Percentiles rank a stretch among this genome's conserved stretches.
phyloP scores from a whole-genome alignment of 2,888 invertebrate species.

The Heterodera filipjevi region DNA sequence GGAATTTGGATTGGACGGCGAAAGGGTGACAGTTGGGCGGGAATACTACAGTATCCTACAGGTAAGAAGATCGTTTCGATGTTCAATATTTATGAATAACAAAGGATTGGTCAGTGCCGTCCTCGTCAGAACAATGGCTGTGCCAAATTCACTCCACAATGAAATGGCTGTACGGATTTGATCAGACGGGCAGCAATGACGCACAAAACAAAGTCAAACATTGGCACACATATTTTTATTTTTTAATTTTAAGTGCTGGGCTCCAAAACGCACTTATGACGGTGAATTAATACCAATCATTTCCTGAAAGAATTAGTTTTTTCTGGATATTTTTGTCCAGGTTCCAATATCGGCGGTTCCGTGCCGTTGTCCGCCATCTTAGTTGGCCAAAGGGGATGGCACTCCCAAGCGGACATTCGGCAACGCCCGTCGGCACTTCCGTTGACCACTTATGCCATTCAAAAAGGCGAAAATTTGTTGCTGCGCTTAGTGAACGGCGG shows the following conservation, averaged over 20 bases:
- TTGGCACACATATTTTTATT: background rate
- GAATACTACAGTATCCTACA: constrained; percentile 56
- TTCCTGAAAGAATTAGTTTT: background rate
- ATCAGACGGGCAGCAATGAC: background rate
- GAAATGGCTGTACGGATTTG: constrained; percentile 44
- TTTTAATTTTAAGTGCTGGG: constrained; percentile 50
- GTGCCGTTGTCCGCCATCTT: constrained; percentile 60
- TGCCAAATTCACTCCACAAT: constrained; percentile 55
- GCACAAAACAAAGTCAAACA: background rate
- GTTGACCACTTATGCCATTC: constrained; percentile 47
- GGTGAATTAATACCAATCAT: constrained; percentile 33
- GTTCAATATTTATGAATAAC: background rate
- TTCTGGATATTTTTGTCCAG: background rate
- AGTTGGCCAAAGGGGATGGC: constrained; percentile 56
- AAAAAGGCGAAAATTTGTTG: constrained; percentile 43
- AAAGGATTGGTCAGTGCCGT: constrained; percentile 51
- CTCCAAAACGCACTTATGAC: constrained; percentile 56
- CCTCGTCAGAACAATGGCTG: constrained; percentile 55
- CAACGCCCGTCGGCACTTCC: constrained; percentile 49
- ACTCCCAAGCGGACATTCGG: constrained; percentile 50
- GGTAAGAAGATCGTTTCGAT: constrained; percentile 33
- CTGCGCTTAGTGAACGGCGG: constrained; percentile 61
- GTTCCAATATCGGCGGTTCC: constrained; percentile 58
- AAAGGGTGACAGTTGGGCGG: constrained; percentile 23
- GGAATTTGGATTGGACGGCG: constrained; percentile 18